Base-by-base conservation (phyloP, 2,888 invertebrate species). In the Epinotia bilunana region DNA sequence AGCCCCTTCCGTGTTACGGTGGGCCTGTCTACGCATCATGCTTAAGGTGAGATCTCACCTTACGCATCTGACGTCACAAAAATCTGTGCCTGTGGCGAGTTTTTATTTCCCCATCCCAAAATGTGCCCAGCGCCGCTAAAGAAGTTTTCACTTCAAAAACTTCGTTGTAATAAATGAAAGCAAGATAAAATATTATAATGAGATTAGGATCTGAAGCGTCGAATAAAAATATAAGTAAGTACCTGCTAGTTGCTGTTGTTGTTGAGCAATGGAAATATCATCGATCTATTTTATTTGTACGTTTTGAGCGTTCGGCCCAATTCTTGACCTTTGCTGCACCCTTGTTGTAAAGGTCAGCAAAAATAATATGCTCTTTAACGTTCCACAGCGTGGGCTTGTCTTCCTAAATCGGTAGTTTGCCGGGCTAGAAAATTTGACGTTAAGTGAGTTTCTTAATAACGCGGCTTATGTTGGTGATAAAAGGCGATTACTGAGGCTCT, bases 301-400 rank as follows among this genome's bases (percentile, higher is more conserved):
- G 57, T 16, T 60, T 60, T 60, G 7, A 69, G 20, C 9, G 68
- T 46, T 46, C 46, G 28, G 60, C 23, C 57, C 46, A 69, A 69
- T 69, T 69, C 69, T 69, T 69, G 69, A 69, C 69, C 69, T 69
- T 69, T 69, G 69, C 69, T 69, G 69, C 69, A 69, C 69, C 69
- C 58, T 46, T 58, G 23, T 33, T 43, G 16, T 46, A 69, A 69
- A 69, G 69, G 58, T 7, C 69, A 46, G 2, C 58, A 69, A 69
- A 69, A 68, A 69, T 69, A 46, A 69, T 58, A 69, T 60, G 60
- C 60, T 60, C 69, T 69, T 46, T 23, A 55, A 60, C 69, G 60
- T 69, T 69, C 69, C 60, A 3, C 43, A 28, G 28, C 11, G 39
- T 12, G 58, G 58, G 58, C 68, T 43, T 69, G 43, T 43, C 58